These are phyloP conservation scores for Chanos chanos DNA, from an alignment of 2,797 vertebrate genomes.

Conservation along the genomic window DNA sequence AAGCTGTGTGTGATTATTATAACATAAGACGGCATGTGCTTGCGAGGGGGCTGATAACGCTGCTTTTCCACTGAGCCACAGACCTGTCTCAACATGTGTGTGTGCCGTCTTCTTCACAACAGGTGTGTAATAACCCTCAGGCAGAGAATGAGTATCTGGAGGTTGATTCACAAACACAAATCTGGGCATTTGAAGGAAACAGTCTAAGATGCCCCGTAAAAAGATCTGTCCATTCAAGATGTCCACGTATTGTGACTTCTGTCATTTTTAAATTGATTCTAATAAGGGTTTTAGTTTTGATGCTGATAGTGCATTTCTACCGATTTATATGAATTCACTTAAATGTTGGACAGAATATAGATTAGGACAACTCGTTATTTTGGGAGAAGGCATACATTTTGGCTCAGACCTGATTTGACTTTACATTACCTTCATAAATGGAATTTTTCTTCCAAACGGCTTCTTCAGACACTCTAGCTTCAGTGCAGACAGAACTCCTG, in stretches of 20 bases:
- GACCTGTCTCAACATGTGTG: slow-evolving; percentile 36
- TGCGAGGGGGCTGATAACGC: not conserved
- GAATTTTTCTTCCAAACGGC: slow-evolving; percentile 36
- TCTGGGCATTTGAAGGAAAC: not conserved
- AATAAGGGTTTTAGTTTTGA: too few relatives aligned
- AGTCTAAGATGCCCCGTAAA: too few relatives aligned
- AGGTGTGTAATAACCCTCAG: slow-evolving; percentile 31
- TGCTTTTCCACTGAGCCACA: slow-evolving; percentile 16
- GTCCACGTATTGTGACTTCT: not conserved
- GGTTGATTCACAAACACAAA: slow-evolving; percentile 36
- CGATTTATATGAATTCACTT: too few relatives aligned
- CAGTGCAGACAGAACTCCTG: slow-evolving; percentile 38
- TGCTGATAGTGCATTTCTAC: too few relatives aligned
- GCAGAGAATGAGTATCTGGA: slow-evolving; percentile 31
- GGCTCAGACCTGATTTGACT: not conserved
- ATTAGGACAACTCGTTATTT: too few relatives aligned
- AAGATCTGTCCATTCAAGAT: not conserved
- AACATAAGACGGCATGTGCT: not conserved
- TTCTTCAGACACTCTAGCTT: slow-evolving; percentile 22
- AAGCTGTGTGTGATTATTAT: not conserved
- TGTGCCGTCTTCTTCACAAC: slow-evolving; percentile 29
- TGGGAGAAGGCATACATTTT: not conserved
- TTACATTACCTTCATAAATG: slow-evolving; percentile 50
- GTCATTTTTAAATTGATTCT: too few relatives aligned
- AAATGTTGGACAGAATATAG: not conserved